Evolutionary conservation across 37 sponge, comb jelly and placozoan species (phyloP).

Genomic region (Spongia lamella): DNA sequence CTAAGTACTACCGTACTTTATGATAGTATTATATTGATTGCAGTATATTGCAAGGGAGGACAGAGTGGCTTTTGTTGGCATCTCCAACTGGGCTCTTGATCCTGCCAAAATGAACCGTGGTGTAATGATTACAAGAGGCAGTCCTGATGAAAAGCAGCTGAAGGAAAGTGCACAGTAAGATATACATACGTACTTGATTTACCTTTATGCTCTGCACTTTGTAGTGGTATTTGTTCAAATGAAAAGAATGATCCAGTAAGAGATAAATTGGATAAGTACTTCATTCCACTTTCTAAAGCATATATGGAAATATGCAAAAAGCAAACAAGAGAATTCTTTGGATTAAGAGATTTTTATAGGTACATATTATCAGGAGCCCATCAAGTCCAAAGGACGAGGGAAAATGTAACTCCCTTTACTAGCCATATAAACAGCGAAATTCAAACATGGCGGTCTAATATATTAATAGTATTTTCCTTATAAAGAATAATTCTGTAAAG

Average conservation of each 20-base stretch:
- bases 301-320: slow-evolving; percentile 49
- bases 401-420: too few species aligned
- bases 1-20: too few species aligned
- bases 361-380: too few species aligned
- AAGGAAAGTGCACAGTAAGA: slow-evolving; percentile 61
- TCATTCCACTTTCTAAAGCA: slow-evolving; percentile 65
- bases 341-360: slow-evolving; percentile 95
- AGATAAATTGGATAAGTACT: slow-evolving; percentile 30
- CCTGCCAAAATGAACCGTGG: slow-evolving; percentile 99
- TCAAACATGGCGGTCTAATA: too few species aligned
- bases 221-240: slow-evolving; percentile 70
- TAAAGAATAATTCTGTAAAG: too few species aligned
- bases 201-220: background rate
- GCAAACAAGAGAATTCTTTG: slow-evolving; percentile 78
- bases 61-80: slow-evolving; percentile 92
- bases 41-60: slow-evolving; percentile 55
- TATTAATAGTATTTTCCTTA: too few species aligned
- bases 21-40: too few species aligned
- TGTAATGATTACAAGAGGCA: slow-evolving; percentile 86
- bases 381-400: too few species aligned
- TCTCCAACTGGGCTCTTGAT: slow-evolving; percentile 98
- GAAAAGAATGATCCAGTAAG: slow-evolving; percentile 39
- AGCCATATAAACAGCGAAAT: too few species aligned
- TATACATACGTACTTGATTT: background rate
- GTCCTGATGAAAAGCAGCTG: slow-evolving; percentile 72